Evolutionary conservation across 2,888 invertebrate genomes (phyloP).

Genomic region (Ennomos quercinarius): DNA sequence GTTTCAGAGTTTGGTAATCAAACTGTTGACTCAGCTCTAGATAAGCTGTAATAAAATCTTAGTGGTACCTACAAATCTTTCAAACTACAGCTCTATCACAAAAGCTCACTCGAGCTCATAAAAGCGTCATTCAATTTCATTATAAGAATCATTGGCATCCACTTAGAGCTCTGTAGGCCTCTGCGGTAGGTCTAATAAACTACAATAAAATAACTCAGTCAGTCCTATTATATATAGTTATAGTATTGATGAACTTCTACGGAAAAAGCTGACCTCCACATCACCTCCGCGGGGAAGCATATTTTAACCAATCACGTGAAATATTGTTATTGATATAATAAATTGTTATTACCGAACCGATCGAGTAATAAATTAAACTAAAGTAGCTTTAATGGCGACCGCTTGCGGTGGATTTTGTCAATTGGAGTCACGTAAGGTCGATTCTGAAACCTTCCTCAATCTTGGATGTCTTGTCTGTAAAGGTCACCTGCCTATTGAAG

Average conservation of each 20-base stretch:
- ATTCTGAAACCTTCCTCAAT: slow-evolving; percentile 4
- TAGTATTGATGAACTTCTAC: slow-evolving; percentile 25
- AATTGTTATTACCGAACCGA: slow-evolving; percentile 36
- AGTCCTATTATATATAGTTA: slow-evolving; percentile 17
- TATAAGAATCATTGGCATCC: slow-evolving; percentile 4
- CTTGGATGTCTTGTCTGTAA: neutral
- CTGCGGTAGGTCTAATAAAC: slow-evolving; percentile 16
- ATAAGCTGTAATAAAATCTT: neutral
- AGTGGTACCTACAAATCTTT: neutral
- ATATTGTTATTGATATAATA: slow-evolving; percentile 42
- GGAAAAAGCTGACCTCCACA: slow-evolving; percentile 33
- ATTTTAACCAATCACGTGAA: slow-evolving; percentile 38
- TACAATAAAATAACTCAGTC: slow-evolving; percentile 30
- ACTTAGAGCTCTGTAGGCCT: slow-evolving; percentile 6
- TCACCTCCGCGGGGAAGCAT: slow-evolving; percentile 35
- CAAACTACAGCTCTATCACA: neutral
- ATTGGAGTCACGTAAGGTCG: neutral
- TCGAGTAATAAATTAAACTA: slow-evolving; percentile 36
- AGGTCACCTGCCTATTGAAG: neutral
- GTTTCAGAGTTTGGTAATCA: too few relatives aligned
- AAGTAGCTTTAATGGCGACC: slow-evolving; percentile 29
- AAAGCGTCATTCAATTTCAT: slow-evolving; percentile 10
- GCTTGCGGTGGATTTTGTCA: slow-evolving; percentile 26
- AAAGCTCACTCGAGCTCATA: neutral
- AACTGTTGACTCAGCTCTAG: too few relatives aligned